These are phyloP conservation scores for Pao palembangensis DNA, from an alignment of 2,113 vertebrate genomes.

Conservation along the genomic window DNA sequence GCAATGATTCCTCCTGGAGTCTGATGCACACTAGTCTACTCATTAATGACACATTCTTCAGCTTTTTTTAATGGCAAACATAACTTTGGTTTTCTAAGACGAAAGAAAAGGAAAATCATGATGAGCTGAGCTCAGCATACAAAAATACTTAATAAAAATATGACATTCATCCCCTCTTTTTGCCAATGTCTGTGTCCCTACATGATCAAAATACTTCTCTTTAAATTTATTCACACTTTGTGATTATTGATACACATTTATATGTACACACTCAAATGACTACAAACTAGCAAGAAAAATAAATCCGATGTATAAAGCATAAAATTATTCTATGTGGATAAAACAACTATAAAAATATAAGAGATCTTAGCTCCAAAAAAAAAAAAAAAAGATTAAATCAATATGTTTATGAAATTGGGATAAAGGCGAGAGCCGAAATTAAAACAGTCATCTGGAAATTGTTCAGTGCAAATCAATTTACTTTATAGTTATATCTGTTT, in stretches of 20 bases:
- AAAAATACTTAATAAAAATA: constrained; percentile 74
- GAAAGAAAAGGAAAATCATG: constrained; percentile 47
- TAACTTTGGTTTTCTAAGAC: constrained; percentile 81
- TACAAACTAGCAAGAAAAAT: constrained; percentile 69
- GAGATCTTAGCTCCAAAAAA: constrained; percentile 59
- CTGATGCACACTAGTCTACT: constrained; percentile 43
- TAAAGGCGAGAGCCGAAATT: constrained; percentile 67
- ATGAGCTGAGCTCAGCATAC: constrained; percentile 69
- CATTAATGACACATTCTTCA: constrained; percentile 71
- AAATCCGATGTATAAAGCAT: constrained; percentile 75
- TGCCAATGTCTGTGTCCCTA: constrained; percentile 63
- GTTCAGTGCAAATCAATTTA: constrained; percentile 80
- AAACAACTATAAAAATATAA: constrained; percentile 83
- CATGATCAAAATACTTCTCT: constrained; percentile 58
- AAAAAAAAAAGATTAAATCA: constrained; percentile 49
- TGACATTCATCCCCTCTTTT: constrained; percentile 62
- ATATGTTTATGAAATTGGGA: constrained; percentile 70
- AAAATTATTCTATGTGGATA: constrained; percentile 77
- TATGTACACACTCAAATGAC: constrained; percentile 65
- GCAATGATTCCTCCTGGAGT: constrained; percentile 49
- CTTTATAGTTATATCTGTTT: constrained; percentile 55
- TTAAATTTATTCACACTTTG: constrained; percentile 55
- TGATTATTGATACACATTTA: constrained; percentile 67
- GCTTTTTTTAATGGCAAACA: constrained; percentile 75
- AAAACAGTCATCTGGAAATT: constrained; percentile 78